phyloP scores from a whole-genome alignment of 1,140 invertebrate genomes.

The Drosophila sechellia region DNA sequence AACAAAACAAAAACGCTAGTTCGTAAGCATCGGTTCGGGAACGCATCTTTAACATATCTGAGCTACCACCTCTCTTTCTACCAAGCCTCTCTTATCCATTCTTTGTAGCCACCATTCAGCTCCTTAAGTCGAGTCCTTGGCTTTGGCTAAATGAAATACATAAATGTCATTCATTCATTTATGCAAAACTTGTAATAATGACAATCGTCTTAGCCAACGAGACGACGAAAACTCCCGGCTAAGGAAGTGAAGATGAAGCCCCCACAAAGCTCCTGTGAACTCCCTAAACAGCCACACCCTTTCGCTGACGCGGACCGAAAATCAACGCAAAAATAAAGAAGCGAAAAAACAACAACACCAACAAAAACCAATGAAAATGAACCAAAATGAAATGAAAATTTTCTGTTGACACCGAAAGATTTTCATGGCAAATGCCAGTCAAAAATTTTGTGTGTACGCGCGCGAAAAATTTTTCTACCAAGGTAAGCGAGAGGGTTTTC shows the following conservation, averaged over 20 bases:
- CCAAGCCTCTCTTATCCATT: not conserved
- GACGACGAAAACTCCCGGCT: constrained; percentile 1
- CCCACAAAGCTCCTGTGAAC: not conserved
- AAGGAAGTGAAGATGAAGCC: constrained; percentile 35
- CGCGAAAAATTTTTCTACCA: constrained; percentile 72
- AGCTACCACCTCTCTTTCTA: not conserved
- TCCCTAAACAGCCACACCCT: constrained; percentile 1
- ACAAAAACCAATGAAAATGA: constrained; percentile 7
- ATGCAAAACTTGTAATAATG: constrained; percentile 82
- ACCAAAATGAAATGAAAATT: constrained; percentile 27
- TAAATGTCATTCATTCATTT: constrained; percentile 81
- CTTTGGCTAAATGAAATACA: constrained; percentile 71
- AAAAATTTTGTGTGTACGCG: constrained; percentile 77
- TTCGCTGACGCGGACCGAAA: constrained; percentile 47
- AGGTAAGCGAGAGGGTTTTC: constrained; percentile 44
- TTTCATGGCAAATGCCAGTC: constrained; percentile 65
- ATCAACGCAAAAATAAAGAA: constrained; percentile 49
- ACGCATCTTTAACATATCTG: not conserved
- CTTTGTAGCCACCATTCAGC: constrained; percentile 1
- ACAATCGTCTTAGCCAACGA: constrained; percentile 50
- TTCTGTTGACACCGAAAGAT: constrained; percentile 77
- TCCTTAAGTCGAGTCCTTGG: constrained; percentile 29
- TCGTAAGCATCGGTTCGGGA: not conserved
- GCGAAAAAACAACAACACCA: not conserved
- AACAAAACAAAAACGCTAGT: not conserved